These are phyloP conservation scores for Oligia strigilis DNA, from an alignment of 2,888 invertebrate genomes.

Conservation along the genomic window DNA sequence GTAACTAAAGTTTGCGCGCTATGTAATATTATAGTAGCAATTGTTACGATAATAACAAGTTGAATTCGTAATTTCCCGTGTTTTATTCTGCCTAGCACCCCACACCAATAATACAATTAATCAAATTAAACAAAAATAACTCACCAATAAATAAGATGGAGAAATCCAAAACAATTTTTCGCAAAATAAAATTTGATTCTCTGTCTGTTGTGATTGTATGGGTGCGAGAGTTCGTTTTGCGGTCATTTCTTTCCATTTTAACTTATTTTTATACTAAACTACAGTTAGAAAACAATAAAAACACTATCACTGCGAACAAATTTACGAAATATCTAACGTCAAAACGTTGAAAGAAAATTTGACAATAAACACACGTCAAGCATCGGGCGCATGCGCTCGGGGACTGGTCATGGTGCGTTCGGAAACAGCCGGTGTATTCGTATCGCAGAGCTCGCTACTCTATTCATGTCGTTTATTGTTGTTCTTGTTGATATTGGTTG, in stretches of 20 bases:
- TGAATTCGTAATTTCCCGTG: neutral
- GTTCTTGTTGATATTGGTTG: constrained; percentile 50
- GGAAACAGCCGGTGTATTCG: constrained; percentile 63
- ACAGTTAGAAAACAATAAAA: constrained; percentile 64
- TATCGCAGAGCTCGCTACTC: constrained; percentile 57
- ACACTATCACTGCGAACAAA: constrained; percentile 73
- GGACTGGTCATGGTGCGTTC: constrained; percentile 77
- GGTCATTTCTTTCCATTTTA: constrained; percentile 86
- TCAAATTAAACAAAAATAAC: constrained; percentile 73
- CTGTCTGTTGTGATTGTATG: constrained; percentile 89
- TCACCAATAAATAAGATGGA: constrained; percentile 93
- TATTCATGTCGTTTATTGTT: constrained; percentile 53
- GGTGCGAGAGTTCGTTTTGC: constrained; percentile 82
- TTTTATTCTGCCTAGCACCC: neutral
- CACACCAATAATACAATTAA: neutral
- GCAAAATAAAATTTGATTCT: constrained; percentile 90
- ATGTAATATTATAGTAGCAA: constrained; percentile 16
- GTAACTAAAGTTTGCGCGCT: constrained; percentile 14
- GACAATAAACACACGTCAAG: constrained; percentile 76
- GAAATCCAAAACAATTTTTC: constrained; percentile 93
- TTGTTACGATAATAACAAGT: constrained; percentile 15
- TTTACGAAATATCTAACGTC: constrained; percentile 81
- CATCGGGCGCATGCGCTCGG: constrained; percentile 86
- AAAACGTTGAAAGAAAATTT: constrained; percentile 66
- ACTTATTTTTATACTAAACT: constrained; percentile 65